phyloP scores from a whole-genome alignment of 2,888 invertebrate genomes.

The Cantharis rufa region DNA sequence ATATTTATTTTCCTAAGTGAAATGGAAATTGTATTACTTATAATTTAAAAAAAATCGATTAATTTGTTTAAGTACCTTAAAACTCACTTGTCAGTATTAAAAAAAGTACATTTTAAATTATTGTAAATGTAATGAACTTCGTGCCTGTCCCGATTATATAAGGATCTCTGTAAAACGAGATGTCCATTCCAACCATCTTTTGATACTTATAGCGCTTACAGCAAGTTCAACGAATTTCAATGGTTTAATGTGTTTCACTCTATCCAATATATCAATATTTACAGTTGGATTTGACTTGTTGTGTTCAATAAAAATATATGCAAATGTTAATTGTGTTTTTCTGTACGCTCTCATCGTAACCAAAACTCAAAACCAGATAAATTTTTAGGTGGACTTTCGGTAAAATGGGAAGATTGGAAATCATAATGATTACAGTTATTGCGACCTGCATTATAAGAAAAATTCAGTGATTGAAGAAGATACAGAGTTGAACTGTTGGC shows the following conservation, averaged over 20 bases:
- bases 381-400: no score
- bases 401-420: no score
- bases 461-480: no score
- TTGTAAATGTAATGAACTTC: conserved; percentile 38
- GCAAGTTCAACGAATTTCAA: conserved; percentile 44
- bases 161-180: conserved; percentile 23
- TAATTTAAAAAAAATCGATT: not conserved
- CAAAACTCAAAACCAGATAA: no score
- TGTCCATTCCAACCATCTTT: conserved; percentile 35
- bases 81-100: not conserved
- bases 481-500: no score
- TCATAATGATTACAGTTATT: no score
- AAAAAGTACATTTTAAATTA: conserved; percentile 17
- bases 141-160: conserved; percentile 45
- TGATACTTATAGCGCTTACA: conserved; percentile 45
- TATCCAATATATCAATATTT: conserved; percentile 38
- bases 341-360: not conserved
- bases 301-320: conserved; percentile 52
- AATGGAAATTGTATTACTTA: not conserved
- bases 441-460: no score
- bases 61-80: not conserved
- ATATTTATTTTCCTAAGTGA: not conserved
- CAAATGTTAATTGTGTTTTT: conserved; percentile 39
- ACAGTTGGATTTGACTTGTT: conserved; percentile 50
- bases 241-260: conserved; percentile 47